Percentiles rank a stretch among this genome's conserved stretches.
phyloP scores from a whole-genome alignment of 2,113 vertebrate species.

The Mionectes macconnelli region DNA sequence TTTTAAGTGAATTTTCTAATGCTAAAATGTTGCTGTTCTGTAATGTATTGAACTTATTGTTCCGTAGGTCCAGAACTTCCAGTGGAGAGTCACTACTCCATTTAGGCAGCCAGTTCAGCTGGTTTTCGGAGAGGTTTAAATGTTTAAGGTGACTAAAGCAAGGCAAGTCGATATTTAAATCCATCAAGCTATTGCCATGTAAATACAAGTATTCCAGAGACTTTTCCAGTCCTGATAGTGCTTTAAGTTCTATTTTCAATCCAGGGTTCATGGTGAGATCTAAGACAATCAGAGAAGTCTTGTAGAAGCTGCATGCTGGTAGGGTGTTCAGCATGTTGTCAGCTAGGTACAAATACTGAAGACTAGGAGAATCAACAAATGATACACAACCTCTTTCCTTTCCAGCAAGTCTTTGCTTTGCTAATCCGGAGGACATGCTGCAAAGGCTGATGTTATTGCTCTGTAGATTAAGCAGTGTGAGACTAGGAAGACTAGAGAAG shows the following conservation, averaged over 20 bases:
- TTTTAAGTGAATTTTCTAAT: constrained; percentile 83
- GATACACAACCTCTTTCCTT: constrained; percentile 72
- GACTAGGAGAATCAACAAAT: constrained; percentile 58
- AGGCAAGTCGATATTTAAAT: constrained; percentile 81
- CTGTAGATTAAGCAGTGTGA: constrained; percentile 81
- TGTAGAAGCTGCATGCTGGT: constrained; percentile 73
- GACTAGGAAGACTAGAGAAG: constrained; percentile 77
- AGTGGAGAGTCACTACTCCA: constrained; percentile 77
- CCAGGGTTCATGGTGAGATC: constrained; percentile 87
- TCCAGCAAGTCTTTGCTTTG: not conserved
- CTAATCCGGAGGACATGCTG: not conserved
- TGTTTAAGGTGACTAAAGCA: constrained; percentile 78
- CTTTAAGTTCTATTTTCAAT: constrained; percentile 74
- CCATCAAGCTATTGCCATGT: constrained; percentile 77
- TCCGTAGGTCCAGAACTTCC: constrained; percentile 85
- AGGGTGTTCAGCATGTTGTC: constrained; percentile 79
- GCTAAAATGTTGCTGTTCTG: constrained; percentile 77
- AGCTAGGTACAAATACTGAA: constrained; percentile 80
- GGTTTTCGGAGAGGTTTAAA: constrained; percentile 88
- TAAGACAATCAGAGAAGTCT: constrained; percentile 78
- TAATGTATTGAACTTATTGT: constrained; percentile 87
- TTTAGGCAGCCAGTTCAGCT: constrained; percentile 76
- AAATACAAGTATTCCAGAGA: constrained; percentile 84
- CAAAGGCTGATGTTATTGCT: constrained; percentile 81
- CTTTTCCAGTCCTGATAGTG: constrained; percentile 82